These are phyloP conservation scores for Pelagia noctiluca DNA, from an alignment of 30 jellyfish, hydroid and myxozoan species.

Conservation along the genomic window DNA sequence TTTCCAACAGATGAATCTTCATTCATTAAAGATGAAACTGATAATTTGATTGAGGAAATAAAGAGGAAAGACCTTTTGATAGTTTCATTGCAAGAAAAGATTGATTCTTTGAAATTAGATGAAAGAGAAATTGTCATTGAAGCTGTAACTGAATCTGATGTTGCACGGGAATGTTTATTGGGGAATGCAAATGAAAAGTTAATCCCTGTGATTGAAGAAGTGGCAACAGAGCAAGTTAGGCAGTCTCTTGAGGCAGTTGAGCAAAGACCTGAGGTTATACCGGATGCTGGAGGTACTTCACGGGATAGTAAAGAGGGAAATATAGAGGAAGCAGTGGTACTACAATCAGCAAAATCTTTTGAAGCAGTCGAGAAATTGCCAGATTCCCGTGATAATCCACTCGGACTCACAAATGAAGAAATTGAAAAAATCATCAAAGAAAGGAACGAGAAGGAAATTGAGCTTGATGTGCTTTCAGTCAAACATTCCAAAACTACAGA, in stretches of 20 bases:
- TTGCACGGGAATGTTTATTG: background rate
- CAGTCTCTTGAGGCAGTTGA: constrained; percentile 19
- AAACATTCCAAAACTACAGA: constrained; percentile 23
- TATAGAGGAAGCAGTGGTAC: too few relatives aligned
- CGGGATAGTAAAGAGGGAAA: too few relatives aligned
- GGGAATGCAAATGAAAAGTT: background rate
- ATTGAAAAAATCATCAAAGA: background rate
- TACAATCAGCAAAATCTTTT: too few relatives aligned
- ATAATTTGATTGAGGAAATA: background rate
- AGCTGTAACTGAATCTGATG: background rate
- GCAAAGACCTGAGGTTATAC: background rate
- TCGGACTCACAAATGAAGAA: background rate
- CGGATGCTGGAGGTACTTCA: too few relatives aligned
- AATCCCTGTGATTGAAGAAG: constrained; percentile 1
- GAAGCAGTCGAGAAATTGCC: too few relatives aligned
- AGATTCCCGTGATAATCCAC: background rate
- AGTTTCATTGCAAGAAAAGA: constrained; percentile 15
- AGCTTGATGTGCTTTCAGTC: background rate
- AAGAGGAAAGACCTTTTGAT: constrained; percentile 14
- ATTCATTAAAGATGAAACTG: background rate
- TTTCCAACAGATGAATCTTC: too few relatives aligned
- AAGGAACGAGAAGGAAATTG: constrained; percentile 7
- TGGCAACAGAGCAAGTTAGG: constrained; percentile 9
- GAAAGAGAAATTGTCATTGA: background rate
- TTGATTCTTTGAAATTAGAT: background rate